Base-by-base conservation (phyloP, 2,797 vertebrate genomes). In the Phaenicophaeus curvirostris region DNA sequence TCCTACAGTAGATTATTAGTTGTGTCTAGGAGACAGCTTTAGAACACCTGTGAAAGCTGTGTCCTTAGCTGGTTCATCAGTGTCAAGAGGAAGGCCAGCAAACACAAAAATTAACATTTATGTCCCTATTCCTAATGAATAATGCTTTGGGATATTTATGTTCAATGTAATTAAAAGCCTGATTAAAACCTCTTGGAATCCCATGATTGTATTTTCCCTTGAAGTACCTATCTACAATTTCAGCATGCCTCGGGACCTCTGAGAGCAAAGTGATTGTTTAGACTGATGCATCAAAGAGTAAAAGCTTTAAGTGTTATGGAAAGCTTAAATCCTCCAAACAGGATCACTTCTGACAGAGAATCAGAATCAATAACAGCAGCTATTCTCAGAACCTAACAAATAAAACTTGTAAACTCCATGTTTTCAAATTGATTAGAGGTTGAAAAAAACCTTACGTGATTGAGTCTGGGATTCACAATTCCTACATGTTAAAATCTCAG, bases 341-440 rank as follows among this genome's bases (percentile, higher is more conserved):
- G 50, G 54, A 78, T 78, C 55, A 62, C 23, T 87, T 16, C 30
- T 79, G 58, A 48, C 66, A 92, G 46, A 89, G 53, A 87, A 85
- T 33, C 62, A 86, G 79, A 88, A 89, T 90, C 87, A 84, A 15
- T 79, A 84, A 63, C 66, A 90, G 63, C 59, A 81, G n/a, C 15
- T 59, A 63, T 15, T 79, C 50, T 57, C 44, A 82, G 50, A 1
- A 0, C 11, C 48, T 44, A 85, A 24, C 69, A 88, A 88, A 82
- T 46, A 78, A 24, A 92, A 2, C 48, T 46, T 72, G 25, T 23
- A 62, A 81, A 78, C 11, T 23, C 37, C 12, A 9, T 51, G 41
- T 76, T 90, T 88, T 81, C 71, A 59, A 39, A 86, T 27, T 46
- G 51, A 25, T 8, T 50, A 42, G 25, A 84, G 19, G 31, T 39